These are phyloP conservation scores for Polia nebulosa DNA, from an alignment of 2,888 invertebrate genomes.

Conservation along the genomic window DNA sequence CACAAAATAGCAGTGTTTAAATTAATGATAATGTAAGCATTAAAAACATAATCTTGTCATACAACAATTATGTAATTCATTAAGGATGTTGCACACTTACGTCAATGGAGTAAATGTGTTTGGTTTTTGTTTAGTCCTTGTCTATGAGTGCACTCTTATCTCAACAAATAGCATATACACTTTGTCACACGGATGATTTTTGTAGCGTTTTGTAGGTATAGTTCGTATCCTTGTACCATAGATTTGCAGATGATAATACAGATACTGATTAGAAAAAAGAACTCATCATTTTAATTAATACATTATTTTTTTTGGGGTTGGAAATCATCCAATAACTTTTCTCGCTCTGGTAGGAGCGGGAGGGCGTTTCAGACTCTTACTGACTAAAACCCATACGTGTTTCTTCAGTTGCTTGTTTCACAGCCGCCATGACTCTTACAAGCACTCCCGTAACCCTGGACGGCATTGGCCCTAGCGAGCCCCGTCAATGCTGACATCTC, in stretches of 20 bases:
- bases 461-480: no score
- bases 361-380: no score
- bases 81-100: conserved; percentile 2
- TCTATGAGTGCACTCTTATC: background rate
- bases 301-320: no score
- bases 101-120: conserved; percentile 23
- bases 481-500: no score
- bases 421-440: no score
- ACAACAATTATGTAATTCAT: background rate
- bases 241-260: background rate
- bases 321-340: no score
- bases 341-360: no score
- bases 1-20: background rate
- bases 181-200: conserved; percentile 5
- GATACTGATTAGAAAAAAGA: background rate
- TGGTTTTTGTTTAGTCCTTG: background rate
- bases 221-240: background rate
- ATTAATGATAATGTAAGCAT: background rate
- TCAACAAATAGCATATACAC: background rate
- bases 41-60: background rate
- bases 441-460: no score
- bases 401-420: no score
- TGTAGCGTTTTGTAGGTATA: background rate
- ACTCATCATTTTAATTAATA: background rate
- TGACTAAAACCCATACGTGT: no score